phyloP scores from a whole-genome alignment of 2,113 vertebrate genomes.

The Cepphus grylle region DNA sequence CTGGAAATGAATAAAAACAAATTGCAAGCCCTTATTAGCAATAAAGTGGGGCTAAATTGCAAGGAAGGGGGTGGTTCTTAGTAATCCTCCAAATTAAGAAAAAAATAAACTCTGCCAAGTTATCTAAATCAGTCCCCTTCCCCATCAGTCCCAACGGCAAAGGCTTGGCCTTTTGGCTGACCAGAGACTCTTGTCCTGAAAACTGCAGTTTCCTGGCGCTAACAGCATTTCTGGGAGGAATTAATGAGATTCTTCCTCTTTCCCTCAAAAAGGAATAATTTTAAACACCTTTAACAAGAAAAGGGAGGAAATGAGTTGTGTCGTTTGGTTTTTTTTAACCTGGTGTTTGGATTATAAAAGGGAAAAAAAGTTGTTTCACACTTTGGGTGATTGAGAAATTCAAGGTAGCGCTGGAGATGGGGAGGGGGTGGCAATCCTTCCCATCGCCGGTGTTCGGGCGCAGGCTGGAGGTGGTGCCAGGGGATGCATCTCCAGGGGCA shows the following conservation, averaged over 20 bases:
- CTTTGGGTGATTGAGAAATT: not conserved
- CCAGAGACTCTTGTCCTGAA: not conserved
- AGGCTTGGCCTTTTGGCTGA: not conserved
- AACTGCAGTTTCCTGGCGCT: not conserved
- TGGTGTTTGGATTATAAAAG: not conserved
- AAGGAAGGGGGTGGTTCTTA: not conserved
- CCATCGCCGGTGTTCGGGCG: accelerated
- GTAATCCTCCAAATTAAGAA: not conserved
- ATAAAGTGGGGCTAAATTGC: not conserved
- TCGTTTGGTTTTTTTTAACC: not conserved
- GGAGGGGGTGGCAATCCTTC: not conserved
- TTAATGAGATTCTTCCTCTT: slow-evolving; percentile 51
- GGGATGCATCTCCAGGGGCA: not conserved
- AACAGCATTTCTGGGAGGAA: not conserved
- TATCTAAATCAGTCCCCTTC: not conserved
- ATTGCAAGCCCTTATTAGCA: not conserved
- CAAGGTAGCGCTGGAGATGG: not conserved
- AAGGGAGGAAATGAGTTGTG: not conserved
- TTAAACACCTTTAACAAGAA: slow-evolving; percentile 42
- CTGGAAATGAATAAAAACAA: not conserved
- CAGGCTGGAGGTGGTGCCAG: not conserved
- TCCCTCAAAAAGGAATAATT: not conserved
- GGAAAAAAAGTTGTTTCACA: not conserved
- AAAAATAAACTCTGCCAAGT: not conserved
- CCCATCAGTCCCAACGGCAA: not conserved